Evolutionary conservation across 2,113 vertebrate species (phyloP).

Genomic region (Clarias magur): DNA sequence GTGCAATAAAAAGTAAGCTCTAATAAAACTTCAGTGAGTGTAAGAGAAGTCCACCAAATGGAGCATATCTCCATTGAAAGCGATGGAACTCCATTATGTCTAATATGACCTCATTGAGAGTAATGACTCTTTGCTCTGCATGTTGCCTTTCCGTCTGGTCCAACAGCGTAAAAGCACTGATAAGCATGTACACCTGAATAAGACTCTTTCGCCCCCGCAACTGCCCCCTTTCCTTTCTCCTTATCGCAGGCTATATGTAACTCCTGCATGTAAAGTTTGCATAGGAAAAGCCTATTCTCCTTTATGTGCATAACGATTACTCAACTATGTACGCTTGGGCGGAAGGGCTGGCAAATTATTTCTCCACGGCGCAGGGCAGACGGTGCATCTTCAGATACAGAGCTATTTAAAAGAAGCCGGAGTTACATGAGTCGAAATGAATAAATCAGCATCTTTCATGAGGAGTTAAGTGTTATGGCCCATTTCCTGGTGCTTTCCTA

Average conservation of each 20-base stretch:
- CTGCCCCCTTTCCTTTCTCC: slow-evolving; percentile 40
- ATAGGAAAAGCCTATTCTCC: background rate
- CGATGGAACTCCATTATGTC: slow-evolving; percentile 70
- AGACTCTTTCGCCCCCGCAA: slow-evolving; percentile 31
- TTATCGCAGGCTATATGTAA: slow-evolving; percentile 42
- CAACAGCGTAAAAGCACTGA: slow-evolving; percentile 66
- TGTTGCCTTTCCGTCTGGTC: slow-evolving; percentile 67
- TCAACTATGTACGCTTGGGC: background rate
- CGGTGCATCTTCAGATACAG: background rate
- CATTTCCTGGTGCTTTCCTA: slow-evolving; percentile 1
- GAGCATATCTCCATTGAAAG: background rate
- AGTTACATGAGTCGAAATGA: slow-evolving; percentile 1
- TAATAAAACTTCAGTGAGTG: background rate
- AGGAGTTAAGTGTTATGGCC: background rate
- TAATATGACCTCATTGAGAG: slow-evolving; percentile 70
- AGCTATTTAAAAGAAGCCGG: background rate
- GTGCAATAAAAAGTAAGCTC: background rate
- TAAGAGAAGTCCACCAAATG: background rate
- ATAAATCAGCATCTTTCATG: slow-evolving; percentile 20
- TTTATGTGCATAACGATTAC: slow-evolving; percentile 12
- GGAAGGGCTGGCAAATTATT: slow-evolving; percentile 3
- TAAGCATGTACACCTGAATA: slow-evolving; percentile 55
- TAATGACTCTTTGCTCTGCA: slow-evolving; percentile 68
- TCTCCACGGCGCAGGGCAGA: background rate
- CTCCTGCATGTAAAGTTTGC: slow-evolving; percentile 30